A percentile compares a stretch with the other conserved stretches of the same genome.
These are phyloP conservation scores for Alloscopus bannaensis DNA, from an alignment of 2,888 invertebrate species.

Conservation along the genomic window DNA sequence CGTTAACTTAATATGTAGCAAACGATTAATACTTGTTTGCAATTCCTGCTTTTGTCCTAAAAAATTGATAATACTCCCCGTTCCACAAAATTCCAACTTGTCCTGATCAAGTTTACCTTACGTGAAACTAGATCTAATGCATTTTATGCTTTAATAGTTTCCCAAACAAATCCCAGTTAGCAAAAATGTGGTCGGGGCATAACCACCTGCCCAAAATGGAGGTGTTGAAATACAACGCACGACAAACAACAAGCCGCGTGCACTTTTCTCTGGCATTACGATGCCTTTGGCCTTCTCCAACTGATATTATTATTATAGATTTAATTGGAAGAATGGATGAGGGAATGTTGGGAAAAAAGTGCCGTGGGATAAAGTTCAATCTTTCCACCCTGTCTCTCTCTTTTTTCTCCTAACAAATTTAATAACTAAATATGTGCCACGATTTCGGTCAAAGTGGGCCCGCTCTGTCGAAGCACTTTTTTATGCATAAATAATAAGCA, in stretches of 20 bases:
- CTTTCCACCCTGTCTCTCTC: too few relatives aligned
- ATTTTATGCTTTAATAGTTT: too few relatives aligned
- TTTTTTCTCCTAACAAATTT: conserved; percentile 13
- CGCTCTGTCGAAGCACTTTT: not conserved
- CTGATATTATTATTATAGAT: conserved; percentile 3
- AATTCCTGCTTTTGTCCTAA: too few relatives aligned
- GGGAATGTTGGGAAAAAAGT: conserved; percentile 2
- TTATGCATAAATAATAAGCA: conserved; percentile 4
- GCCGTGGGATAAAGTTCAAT: conserved; percentile 25
- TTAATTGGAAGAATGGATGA: conserved; percentile 20
- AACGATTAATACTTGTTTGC: too few relatives aligned
- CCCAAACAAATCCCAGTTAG: too few relatives aligned
- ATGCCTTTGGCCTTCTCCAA: conserved; percentile 3
- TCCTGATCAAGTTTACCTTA: too few relatives aligned
- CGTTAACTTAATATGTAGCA: too few relatives aligned
- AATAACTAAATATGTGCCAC: conserved; percentile 12
- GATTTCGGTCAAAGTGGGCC: not conserved
- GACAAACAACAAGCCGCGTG: conserved; percentile 26
- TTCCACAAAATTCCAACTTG: too few relatives aligned
- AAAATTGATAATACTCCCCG: too few relatives aligned
- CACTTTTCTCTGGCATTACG: conserved; percentile 10
- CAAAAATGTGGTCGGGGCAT: too few relatives aligned
- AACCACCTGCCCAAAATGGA: conserved; percentile 11
- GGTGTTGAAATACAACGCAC: conserved; percentile 53
- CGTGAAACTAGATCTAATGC: too few relatives aligned